Conservation (phyloP, 2,113 vertebrate species). For the Edolisoma coerulescens region DNA sequence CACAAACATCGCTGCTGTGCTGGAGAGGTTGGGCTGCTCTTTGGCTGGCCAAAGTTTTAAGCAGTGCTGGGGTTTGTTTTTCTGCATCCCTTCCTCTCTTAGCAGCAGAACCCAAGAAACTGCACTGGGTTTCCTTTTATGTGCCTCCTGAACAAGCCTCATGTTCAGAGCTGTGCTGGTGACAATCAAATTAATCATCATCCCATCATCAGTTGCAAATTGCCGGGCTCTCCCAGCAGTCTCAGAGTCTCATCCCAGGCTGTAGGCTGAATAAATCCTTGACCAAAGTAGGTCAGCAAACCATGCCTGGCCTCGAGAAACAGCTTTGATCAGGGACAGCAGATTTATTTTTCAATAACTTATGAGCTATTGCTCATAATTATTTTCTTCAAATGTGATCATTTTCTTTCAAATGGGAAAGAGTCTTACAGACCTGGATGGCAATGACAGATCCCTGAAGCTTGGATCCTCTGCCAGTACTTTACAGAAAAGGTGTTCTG, state of each 20-base stretch:
- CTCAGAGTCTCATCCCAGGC: not conserved
- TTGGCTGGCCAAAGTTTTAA: not conserved
- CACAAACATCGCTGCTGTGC: not conserved
- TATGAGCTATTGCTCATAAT: not conserved
- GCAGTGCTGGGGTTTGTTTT: not conserved
- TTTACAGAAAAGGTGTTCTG: not conserved
- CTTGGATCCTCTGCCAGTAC: not conserved
- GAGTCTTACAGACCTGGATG: not conserved
- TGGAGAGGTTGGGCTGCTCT: not conserved
- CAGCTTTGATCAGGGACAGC: not conserved
- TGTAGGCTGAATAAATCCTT: not conserved
- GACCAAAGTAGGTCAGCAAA: slow-evolving; percentile 33
- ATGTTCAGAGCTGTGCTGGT: not conserved
- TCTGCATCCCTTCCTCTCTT: not conserved
- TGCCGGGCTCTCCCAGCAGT: not conserved
- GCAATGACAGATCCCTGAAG: not conserved
- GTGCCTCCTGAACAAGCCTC: not conserved
- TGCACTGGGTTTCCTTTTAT: not conserved
- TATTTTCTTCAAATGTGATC: not conserved
- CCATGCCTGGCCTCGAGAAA: not conserved
- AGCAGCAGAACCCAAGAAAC: not conserved
- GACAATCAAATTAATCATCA: slow-evolving; percentile 35
- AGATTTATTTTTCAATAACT: too few species aligned
- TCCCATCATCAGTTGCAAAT: not conserved
- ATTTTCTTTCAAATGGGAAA: not conserved